Evolutionary conservation across 1,140 invertebrate genomes (phyloP).

Genomic region (Drosophila tropicalis): DNA sequence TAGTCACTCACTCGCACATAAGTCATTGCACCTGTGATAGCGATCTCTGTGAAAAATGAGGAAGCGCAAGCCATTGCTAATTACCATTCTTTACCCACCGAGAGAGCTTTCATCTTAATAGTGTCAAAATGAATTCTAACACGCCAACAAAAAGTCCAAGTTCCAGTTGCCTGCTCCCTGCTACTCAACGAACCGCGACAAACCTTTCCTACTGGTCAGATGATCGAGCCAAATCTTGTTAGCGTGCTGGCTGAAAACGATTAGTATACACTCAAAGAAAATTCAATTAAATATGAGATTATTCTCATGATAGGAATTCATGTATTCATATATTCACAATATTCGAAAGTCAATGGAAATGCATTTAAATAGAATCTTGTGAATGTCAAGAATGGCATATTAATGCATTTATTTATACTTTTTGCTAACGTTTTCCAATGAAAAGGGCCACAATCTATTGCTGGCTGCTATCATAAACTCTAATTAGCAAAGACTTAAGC

Average conservation of each 20-base stretch:
- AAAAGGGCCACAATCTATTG: constrained; percentile 11
- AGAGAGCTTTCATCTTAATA: constrained; percentile 56
- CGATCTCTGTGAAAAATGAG: constrained; percentile 51
- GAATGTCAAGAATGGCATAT: too few species aligned
- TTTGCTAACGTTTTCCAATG: constrained; percentile 5
- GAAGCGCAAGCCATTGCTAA: constrained; percentile 52
- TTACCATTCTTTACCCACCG: constrained; percentile 59
- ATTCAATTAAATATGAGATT: constrained; percentile 35
- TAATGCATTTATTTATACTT: too few species aligned
- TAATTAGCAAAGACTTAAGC: constrained; percentile 41
- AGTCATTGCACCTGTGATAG: constrained; percentile 76
- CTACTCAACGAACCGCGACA: constrained; percentile 25
- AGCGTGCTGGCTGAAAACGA: constrained; percentile 48
- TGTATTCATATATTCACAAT: too few species aligned
- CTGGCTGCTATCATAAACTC: constrained; percentile 19
- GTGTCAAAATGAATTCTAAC: constrained; percentile 77
- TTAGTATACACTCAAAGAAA: constrained; percentile 32
- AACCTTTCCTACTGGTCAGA: constrained; percentile 32
- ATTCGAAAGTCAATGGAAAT: too few species aligned
- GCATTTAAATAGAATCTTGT: too few species aligned
- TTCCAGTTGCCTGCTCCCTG: constrained; percentile 19
- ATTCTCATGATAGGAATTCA: constrained; percentile 2
- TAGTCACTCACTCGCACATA: constrained; percentile 18
- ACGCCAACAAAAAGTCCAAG: constrained; percentile 43
- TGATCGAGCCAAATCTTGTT: constrained; percentile 41